phyloP scores from a whole-genome alignment of 2,113 vertebrate species.

The Zeus faber region DNA sequence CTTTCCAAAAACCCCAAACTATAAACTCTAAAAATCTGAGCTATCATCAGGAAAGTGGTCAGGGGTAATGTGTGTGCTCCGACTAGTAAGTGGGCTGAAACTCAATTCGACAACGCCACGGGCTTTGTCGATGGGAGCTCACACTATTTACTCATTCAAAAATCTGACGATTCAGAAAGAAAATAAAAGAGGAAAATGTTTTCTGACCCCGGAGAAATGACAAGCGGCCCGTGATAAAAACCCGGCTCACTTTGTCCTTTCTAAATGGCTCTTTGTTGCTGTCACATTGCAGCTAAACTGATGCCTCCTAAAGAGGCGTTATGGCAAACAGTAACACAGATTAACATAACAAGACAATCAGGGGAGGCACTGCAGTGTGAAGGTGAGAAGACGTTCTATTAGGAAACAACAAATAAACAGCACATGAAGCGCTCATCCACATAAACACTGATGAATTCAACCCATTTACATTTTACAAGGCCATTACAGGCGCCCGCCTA shows the following conservation, averaged over 20 bases:
- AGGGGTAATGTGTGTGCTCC: too few species aligned
- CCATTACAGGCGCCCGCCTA: constrained; percentile 53
- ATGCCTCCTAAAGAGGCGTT: constrained; percentile 50
- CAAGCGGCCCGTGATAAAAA: too few species aligned
- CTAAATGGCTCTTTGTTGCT: constrained; percentile 30
- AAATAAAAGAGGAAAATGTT: too few species aligned
- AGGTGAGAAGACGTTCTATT: constrained; percentile 68
- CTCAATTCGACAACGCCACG: too few species aligned
- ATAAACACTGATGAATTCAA: constrained; percentile 64
- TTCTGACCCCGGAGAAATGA: too few species aligned
- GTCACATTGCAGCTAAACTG: constrained; percentile 42
- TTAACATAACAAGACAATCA: constrained; percentile 71
- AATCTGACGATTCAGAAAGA: too few species aligned
- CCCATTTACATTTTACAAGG: constrained; percentile 69
- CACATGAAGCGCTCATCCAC: constrained; percentile 53
- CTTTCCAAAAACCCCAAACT: too few species aligned
- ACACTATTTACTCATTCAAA: too few species aligned
- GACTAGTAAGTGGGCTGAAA: too few species aligned
- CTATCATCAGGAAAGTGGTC: too few species aligned
- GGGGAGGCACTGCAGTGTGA: constrained; percentile 62
- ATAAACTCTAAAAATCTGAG: too few species aligned
- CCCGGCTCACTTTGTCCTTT: neutral
- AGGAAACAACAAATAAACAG: constrained; percentile 64
- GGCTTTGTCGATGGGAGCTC: too few species aligned
- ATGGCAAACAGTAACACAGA: constrained; percentile 66